These are phyloP conservation scores for Torymus auratus DNA, from an alignment of 2,888 invertebrate genomes.

Conservation along the genomic window DNA sequence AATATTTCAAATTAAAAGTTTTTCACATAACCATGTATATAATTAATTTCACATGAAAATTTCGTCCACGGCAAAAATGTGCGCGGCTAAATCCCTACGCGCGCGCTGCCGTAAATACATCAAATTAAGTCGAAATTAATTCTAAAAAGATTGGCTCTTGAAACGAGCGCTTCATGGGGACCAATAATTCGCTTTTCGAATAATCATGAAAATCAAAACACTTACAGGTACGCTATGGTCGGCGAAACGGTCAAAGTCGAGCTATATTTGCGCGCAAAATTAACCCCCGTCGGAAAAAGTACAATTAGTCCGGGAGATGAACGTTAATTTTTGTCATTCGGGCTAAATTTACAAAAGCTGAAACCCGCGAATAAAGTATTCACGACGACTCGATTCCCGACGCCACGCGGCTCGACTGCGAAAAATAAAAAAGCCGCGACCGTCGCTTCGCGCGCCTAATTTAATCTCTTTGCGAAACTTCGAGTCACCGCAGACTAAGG, in stretches of 20 bases:
- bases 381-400: background rate
- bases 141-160: background rate
- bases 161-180: too few species aligned
- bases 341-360: background rate
- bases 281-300: too few species aligned
- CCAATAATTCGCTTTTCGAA: too few species aligned
- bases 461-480: background rate
- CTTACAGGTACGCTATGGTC: too few species aligned
- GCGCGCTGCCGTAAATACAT: background rate
- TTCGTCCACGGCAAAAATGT: background rate
- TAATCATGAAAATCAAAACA: too few species aligned
- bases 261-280: too few species aligned
- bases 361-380: background rate
- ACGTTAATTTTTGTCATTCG: too few species aligned
- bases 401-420: background rate
- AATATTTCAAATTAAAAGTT: slow-evolving; percentile 15
- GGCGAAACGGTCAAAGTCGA: too few species aligned
- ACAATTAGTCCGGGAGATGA: too few species aligned
- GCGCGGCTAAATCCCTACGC: background rate
- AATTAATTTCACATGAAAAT: slow-evolving; percentile 4
- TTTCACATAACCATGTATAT: background rate
- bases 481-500: background rate
- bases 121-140: background rate
- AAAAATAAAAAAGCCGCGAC: too few species aligned
- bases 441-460: slow-evolving; percentile 4